Percentiles rank a stretch among this genome's conserved stretches.
phyloP scores from a whole-genome alignment of 2,113 vertebrate genomes.

The Barnardius zonarius region DNA sequence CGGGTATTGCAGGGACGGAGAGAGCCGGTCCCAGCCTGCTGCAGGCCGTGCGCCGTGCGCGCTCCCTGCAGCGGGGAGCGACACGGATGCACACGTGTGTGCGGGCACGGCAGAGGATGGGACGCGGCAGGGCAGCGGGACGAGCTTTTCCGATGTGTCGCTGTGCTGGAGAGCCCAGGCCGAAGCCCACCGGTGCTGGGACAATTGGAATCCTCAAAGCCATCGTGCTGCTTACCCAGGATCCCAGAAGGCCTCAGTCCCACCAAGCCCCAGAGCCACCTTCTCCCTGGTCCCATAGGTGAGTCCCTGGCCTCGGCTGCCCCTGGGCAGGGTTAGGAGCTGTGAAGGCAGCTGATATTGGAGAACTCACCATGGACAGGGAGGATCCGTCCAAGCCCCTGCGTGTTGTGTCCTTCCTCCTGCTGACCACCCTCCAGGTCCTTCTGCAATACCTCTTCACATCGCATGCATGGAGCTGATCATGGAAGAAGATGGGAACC shows the following conservation, averaged over 20 bases:
- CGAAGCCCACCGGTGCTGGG: not conserved
- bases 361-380: fast-evolving
- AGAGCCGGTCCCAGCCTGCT: fast-evolving
- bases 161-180: not conserved
- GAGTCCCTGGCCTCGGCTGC: not conserved
- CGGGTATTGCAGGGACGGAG: not conserved
- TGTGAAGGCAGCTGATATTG: not conserved
- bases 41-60: fast-evolving
- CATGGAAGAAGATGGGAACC: fast-evolving
- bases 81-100: fast-evolving
- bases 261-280: not conserved
- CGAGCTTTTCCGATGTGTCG: not conserved
- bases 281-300: not conserved
- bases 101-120: not conserved
- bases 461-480: fast-evolving
- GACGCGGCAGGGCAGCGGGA: not conserved
- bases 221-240: not conserved
- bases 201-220: not conserved
- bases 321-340: fast-evolving
- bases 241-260: not conserved
- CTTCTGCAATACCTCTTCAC: not conserved
- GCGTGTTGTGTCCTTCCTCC: fast-evolving
- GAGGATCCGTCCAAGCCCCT: not conserved
- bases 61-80: not conserved
- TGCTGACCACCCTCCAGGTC: not conserved